Evolutionary conservation across 2,888 invertebrate species (phyloP).

Genomic region (Drosophila siamana): DNA sequence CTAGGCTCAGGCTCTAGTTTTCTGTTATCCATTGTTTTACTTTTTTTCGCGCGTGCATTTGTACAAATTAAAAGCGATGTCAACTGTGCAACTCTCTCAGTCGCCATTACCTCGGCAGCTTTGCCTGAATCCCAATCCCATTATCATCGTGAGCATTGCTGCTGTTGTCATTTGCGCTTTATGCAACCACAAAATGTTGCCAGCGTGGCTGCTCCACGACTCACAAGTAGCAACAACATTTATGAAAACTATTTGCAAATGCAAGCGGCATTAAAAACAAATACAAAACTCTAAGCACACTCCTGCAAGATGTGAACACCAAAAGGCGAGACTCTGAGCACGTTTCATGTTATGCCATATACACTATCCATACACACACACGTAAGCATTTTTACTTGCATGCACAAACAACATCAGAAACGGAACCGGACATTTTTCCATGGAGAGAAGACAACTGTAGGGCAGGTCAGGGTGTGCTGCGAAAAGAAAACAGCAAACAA

Average conservation of each 20-base stretch:
- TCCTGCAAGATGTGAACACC: slow-evolving; percentile 43
- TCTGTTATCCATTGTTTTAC: slow-evolving; percentile 21
- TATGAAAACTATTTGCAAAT: slow-evolving; percentile 71
- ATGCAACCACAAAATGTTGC: slow-evolving; percentile 47
- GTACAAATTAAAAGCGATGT: slow-evolving; percentile 67
- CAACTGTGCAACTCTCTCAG: slow-evolving; percentile 14
- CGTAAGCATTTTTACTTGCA: neutral
- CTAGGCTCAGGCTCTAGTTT: slow-evolving; percentile 23
- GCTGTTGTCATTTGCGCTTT: slow-evolving; percentile 35
- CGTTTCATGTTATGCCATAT: slow-evolving; percentile 40
- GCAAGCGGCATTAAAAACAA: slow-evolving; percentile 64
- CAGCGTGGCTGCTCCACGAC: neutral
- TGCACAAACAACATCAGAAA: slow-evolving; percentile 44
- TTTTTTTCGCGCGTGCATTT: slow-evolving; percentile 34
- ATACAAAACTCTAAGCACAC: slow-evolving; percentile 37
- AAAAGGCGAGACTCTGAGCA: slow-evolving; percentile 48
- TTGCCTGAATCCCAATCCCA: slow-evolving; percentile 12
- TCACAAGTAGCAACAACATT: slow-evolving; percentile 35
- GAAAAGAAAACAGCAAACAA: slow-evolving; percentile 48
- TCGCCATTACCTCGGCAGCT: neutral
- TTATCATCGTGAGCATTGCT: slow-evolving; percentile 18
- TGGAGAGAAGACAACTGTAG: slow-evolving; percentile 15
- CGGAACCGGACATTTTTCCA: slow-evolving; percentile 33
- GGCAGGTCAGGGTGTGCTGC: slow-evolving; percentile 23
- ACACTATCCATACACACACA: slow-evolving; percentile 16